A percentile compares a stretch with the other conserved stretches of the same genome.
Conservation (phyloP, 2,113 vertebrate species). For the Takifugu bimaculatus region DNA sequence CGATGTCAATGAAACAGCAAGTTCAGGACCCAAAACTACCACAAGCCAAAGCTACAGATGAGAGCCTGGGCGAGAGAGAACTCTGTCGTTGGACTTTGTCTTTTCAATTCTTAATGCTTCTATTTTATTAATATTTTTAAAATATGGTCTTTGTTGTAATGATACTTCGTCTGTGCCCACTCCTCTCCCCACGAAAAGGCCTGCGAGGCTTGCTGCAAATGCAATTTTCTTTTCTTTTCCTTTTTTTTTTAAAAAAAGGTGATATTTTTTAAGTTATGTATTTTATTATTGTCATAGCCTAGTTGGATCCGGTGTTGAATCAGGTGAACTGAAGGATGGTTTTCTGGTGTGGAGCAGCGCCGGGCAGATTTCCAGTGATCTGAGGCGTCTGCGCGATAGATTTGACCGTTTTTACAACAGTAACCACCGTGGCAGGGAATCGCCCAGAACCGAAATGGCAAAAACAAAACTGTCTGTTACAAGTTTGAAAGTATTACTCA, state of each 20-base stretch:
- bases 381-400: constrained; percentile 86
- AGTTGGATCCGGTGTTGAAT: constrained; percentile 78
- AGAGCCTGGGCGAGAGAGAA: constrained; percentile 75
- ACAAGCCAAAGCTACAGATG: constrained; percentile 99
- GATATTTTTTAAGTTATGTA: constrained; percentile 68
- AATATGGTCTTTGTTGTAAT: constrained; percentile 73
- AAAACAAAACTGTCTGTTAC: constrained; percentile 85
- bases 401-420: constrained; percentile 82
- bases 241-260: constrained; percentile 18
- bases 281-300: constrained; percentile 81
- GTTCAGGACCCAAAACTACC: constrained; percentile 93
- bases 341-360: constrained; percentile 73
- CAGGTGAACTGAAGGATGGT: constrained; percentile 56
- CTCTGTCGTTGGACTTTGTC: constrained; percentile 60
- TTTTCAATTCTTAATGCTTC: constrained; percentile 69
- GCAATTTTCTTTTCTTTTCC: constrained; percentile 72
- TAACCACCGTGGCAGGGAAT: constrained; percentile 82
- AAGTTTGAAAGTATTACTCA: constrained; percentile 97
- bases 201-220: constrained; percentile 87
- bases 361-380: constrained; percentile 67
- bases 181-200: constrained; percentile 82
- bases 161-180: constrained; percentile 86
- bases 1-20: constrained; percentile 94
- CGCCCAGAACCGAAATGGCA: constrained; percentile 88
- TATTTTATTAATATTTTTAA: constrained; percentile 67